Conservation (phyloP, 1,140 invertebrate species). For the Drosophila oshimai region DNA sequence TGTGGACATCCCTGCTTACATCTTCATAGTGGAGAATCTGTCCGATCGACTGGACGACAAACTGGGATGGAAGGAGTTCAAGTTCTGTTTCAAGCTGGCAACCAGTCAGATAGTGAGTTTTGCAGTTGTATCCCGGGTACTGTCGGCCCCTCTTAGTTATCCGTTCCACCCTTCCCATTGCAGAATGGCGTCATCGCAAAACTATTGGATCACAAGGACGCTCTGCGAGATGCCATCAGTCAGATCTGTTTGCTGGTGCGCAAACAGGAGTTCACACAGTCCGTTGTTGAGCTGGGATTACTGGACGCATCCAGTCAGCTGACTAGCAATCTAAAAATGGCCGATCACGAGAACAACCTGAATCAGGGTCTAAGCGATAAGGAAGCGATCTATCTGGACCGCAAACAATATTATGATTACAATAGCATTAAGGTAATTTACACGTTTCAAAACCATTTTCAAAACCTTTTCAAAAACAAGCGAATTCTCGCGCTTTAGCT, state of each 20-base stretch:
- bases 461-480: too few species aligned
- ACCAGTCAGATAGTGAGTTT: conserved; percentile 87
- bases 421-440: conserved; percentile 68
- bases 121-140: too few species aligned
- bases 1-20: conserved; percentile 86
- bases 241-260: conserved; percentile 85
- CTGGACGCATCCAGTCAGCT: conserved; percentile 74
- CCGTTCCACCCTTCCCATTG: too few species aligned
- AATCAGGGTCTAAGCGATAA: conserved; percentile 20
- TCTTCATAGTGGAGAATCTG: conserved; percentile 86
- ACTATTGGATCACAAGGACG: conserved; percentile 83
- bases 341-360: conserved; percentile 62
- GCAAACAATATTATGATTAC: conserved; percentile 58
- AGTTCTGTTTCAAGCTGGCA: conserved; percentile 88
- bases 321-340: conserved; percentile 44
- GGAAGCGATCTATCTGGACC: conserved; percentile 34
- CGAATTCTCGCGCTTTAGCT: too few species aligned
- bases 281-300: conserved; percentile 84
- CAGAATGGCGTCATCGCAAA: conserved; percentile 85
- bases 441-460: accelerated
- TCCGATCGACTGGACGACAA: conserved; percentile 86
- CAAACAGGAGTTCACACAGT: conserved; percentile 85
- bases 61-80: conserved; percentile 87
- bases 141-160: too few species aligned
- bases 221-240: conserved; percentile 81